Percentiles rank a stretch among this genome's conserved stretches.
Evolutionary conservation across 2,113 vertebrate species (phyloP).

Genomic region (Perca schrenkii): DNA sequence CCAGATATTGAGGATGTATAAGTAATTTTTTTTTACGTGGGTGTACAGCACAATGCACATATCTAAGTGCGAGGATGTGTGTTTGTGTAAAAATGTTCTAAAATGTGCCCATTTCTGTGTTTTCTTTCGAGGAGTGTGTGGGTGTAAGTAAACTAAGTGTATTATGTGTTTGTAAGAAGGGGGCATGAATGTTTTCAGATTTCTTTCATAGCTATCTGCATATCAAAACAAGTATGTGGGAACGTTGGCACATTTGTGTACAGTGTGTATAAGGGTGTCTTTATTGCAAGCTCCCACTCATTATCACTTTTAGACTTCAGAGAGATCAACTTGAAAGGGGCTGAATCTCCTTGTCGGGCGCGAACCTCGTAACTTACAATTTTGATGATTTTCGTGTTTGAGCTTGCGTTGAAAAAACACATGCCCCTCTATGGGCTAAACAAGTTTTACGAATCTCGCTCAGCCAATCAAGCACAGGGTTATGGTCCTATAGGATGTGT

Average conservation of each 20-base stretch:
- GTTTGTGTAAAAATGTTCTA: slow-evolving; percentile 63
- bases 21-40: slow-evolving; percentile 67
- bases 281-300: slow-evolving; percentile 75
- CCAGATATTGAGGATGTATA: slow-evolving; percentile 79
- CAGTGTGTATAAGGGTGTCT: slow-evolving; percentile 71
- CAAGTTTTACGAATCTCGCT: slow-evolving; percentile 30
- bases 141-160: slow-evolving; percentile 71
- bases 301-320: slow-evolving; percentile 75
- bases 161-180: slow-evolving; percentile 74
- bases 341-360: slow-evolving; percentile 34
- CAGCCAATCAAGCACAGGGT: slow-evolving; percentile 35
- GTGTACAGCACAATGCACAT: slow-evolving; percentile 50
- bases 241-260: slow-evolving; percentile 70
- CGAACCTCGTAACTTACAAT: slow-evolving; percentile 46
- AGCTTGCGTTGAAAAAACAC: slow-evolving; percentile 27
- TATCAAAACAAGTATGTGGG: slow-evolving; percentile 80
- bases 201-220: slow-evolving; percentile 74
- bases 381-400: slow-evolving; percentile 34
- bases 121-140: slow-evolving; percentile 68
- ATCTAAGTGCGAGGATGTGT: slow-evolving; percentile 49
- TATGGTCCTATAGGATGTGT: slow-evolving; percentile 62
- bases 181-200: slow-evolving; percentile 76
- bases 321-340: slow-evolving; percentile 58
- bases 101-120: slow-evolving; percentile 58
- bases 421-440: slow-evolving; percentile 13